Evolutionary conservation across 2,888 invertebrate species (phyloP).

Genomic region (Hirtodrosophila cameraria): DNA sequence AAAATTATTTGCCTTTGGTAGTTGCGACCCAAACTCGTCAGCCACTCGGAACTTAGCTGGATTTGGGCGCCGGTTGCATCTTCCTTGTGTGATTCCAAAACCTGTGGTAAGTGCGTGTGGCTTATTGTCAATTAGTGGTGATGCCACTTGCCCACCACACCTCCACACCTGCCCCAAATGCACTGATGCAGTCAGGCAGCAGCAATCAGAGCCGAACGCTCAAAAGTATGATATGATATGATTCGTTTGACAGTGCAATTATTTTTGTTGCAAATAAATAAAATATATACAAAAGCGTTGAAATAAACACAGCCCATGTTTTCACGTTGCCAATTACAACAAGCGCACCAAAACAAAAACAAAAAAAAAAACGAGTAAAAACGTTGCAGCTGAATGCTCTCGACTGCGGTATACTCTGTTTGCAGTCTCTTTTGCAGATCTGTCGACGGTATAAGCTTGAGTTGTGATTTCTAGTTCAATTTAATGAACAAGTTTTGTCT

Average conservation of each 20-base stretch:
- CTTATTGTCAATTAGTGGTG: slow-evolving; percentile 71
- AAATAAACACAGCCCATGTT: slow-evolving; percentile 58
- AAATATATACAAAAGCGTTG: slow-evolving; percentile 27
- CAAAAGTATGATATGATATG: slow-evolving; percentile 43
- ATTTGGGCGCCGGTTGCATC: slow-evolving; percentile 48
- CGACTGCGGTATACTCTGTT: too few relatives aligned
- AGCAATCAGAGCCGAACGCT: slow-evolving; percentile 56
- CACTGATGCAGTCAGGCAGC: slow-evolving; percentile 66
- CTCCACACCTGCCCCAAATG: slow-evolving; percentile 57
- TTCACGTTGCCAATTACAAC: slow-evolving; percentile 56
- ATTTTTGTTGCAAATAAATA: slow-evolving; percentile 48
- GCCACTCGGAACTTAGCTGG: slow-evolving; percentile 57
- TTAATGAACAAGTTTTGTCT: too few relatives aligned
- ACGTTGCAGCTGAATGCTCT: too few relatives aligned
- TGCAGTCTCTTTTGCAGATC: too few relatives aligned
- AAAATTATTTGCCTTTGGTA: slow-evolving; percentile 72
- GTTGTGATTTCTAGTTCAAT: too few relatives aligned
- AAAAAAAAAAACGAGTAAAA: neutral
- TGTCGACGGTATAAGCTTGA: too few relatives aligned
- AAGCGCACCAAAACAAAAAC: slow-evolving; percentile 36
- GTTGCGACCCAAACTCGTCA: slow-evolving; percentile 34
- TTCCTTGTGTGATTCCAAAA: slow-evolving; percentile 28
- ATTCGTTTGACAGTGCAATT: slow-evolving; percentile 57
- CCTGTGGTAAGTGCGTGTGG: slow-evolving; percentile 62
- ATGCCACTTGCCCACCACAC: neutral